Base-by-base conservation (phyloP, 2,888 invertebrate genomes). In the Sesia bembeciformis region DNA sequence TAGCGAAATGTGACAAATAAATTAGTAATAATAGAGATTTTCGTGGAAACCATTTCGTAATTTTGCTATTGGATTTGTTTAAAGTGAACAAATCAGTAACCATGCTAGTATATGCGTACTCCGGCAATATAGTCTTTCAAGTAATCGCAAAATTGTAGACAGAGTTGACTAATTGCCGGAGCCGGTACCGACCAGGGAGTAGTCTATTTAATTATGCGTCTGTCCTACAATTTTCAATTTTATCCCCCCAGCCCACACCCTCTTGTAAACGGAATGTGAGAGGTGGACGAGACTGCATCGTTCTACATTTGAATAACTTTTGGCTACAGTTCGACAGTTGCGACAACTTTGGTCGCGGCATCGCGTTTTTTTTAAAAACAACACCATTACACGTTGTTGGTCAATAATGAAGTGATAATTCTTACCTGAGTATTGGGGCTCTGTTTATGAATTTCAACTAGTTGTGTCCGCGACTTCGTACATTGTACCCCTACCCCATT, bases 1-100 rank as follows among this genome's bases (percentile, higher is more conserved):
- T 68, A 70, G 63, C 64, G 67, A 72, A 69, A 68, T 68, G 74
- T 78, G 78, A 80, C 76, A 81, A 46, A 71, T 77, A 80, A 81
- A 84, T 84, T 83, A 84, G 74, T 74, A 74, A 70, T 76, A 75
- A 80, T 80, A 74, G 66, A 72, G 71, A 69, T 72, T 78, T 77
- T 68, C 72, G n/a, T 46, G n/a, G n/a, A 6, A 8, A 8, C 8
- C 46, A n/a, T 5, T 46, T 4, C 23, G 46, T 4, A 46, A 46
- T 7, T 8, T 46, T 7, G 8, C 43, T 7, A 43, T 0, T n/a
- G 8, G 8, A 8, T 3, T 46, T 46, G n/a, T 41, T 46, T 46
- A 7, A 7, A 23, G 8, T 23, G 23, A 8, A 46, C 23, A 23
- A 23, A 23, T 23, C 23, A 23, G 23, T 23, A 23, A 23, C 23